These are phyloP conservation scores for Diarsia dahlii DNA, from an alignment of 2,888 invertebrate species.

Conservation along the genomic window DNA sequence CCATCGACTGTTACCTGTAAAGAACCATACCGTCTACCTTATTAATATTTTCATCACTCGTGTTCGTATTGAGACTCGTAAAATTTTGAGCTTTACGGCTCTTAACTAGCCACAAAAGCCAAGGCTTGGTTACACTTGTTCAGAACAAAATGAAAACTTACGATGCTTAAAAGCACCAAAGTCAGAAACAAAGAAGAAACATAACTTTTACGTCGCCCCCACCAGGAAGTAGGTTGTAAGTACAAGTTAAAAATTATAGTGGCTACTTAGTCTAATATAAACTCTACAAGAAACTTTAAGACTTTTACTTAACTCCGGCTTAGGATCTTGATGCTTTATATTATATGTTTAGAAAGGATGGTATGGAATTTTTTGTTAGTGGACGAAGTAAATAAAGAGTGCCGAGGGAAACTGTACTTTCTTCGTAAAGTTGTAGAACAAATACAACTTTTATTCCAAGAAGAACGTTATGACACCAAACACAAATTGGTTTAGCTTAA, in stretches of 20 bases:
- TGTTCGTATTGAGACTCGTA: constrained; percentile 34
- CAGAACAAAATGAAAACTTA: constrained; percentile 61
- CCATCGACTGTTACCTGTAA: background rate
- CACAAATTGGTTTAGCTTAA: background rate
- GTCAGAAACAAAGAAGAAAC: constrained; percentile 64
- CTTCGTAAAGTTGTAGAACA: background rate
- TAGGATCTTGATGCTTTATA: constrained; percentile 23
- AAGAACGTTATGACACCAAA: background rate
- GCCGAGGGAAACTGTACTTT: background rate
- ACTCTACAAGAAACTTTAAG: constrained; percentile 49
- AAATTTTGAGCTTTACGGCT: constrained; percentile 54
- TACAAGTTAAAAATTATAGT: constrained; percentile 63
- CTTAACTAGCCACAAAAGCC: constrained; percentile 19
- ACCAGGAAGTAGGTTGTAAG: constrained; percentile 52
- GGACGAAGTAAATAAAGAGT: background rate
- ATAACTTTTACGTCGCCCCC: constrained; percentile 59
- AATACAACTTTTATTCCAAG: background rate
- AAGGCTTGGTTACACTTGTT: constrained; percentile 40
- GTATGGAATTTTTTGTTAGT: background rate
- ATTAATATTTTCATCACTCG: constrained; percentile 47
- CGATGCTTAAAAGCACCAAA: constrained; percentile 61
- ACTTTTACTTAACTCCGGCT: constrained; percentile 45
- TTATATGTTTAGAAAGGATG: background rate
- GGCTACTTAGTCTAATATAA: constrained; percentile 59
- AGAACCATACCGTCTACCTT: constrained; percentile 8